Evolutionary conservation across 1,140 invertebrate genomes (phyloP).

Genomic region (Penaeus indicus): DNA sequence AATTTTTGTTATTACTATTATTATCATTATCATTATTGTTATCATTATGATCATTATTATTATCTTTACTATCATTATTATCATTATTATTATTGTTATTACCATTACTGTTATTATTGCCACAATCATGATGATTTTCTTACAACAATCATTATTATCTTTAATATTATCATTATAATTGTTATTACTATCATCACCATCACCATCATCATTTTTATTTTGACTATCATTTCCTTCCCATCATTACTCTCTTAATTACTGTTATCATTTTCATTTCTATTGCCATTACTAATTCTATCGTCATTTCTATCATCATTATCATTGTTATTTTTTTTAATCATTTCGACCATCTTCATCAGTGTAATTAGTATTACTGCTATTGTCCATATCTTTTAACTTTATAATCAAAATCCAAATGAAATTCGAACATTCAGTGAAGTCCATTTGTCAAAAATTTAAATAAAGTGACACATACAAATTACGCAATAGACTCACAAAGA

Average conservation of each 20-base stretch:
- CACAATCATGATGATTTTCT: neutral
- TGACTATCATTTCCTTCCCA: neutral
- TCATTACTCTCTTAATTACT: neutral
- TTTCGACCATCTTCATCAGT: neutral
- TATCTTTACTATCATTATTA: neutral
- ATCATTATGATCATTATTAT: slow-evolving; percentile 5
- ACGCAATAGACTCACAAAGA: too few relatives aligned
- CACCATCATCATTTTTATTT: neutral
- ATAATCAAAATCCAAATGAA: too few relatives aligned
- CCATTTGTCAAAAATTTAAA: too few relatives aligned
- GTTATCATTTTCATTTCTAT: neutral
- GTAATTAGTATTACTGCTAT: neutral
- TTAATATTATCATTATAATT: neutral
- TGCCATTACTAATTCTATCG: neutral
- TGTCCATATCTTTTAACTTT: too few relatives aligned
- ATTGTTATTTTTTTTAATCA: neutral
- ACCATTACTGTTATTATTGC: neutral
- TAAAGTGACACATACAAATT: too few relatives aligned
- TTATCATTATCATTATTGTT: slow-evolving; percentile 5
- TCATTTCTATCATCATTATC: neutral
- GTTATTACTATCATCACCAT: neutral
- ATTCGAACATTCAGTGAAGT: too few relatives aligned
- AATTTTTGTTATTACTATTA: neutral
- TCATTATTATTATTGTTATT: neutral
- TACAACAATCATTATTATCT: neutral